phyloP scores from a whole-genome alignment of 2,797 vertebrate genomes.

The Corythornis leucogaster region DNA sequence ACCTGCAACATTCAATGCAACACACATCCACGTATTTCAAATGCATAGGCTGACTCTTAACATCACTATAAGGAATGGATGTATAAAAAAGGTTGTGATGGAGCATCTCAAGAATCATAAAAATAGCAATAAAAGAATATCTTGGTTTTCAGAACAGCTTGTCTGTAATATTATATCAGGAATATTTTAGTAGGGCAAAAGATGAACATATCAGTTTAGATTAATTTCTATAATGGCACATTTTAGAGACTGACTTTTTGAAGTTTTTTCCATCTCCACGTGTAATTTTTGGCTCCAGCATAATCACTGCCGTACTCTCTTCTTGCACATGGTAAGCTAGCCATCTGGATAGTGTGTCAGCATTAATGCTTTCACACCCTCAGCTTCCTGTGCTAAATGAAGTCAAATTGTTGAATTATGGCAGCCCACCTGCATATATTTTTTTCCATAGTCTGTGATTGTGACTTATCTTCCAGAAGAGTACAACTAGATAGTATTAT shows the following conservation, averaged over 20 bases:
- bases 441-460: slow-evolving; percentile 46
- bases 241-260: slow-evolving; percentile 67
- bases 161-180: slow-evolving; percentile 2
- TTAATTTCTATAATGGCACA: slow-evolving; percentile 56
- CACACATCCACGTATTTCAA: neutral
- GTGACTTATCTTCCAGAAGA: slow-evolving; percentile 4
- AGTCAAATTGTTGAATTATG: slow-evolving; percentile 72
- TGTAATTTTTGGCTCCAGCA: slow-evolving; percentile 70
- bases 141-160: slow-evolving; percentile 44
- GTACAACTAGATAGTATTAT: neutral
- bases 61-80: neutral
- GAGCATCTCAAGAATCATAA: neutral
- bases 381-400: slow-evolving; percentile 73
- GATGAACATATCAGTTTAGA: slow-evolving; percentile 50
- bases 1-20: neutral
- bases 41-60: neutral
- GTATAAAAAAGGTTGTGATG: neutral
- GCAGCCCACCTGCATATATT: slow-evolving; percentile 69
- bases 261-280: slow-evolving; percentile 71
- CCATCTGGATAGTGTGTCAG: slow-evolving; percentile 76
- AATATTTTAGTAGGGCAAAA: slow-evolving; percentile 51
- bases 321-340: slow-evolving; percentile 73
- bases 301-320: slow-evolving; percentile 70
- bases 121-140: slow-evolving; percentile 11
- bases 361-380: slow-evolving; percentile 76